These are phyloP conservation scores for Tetragnatha versicolor DNA, from an alignment of 1,140 invertebrate species.

Conservation along the genomic window DNA sequence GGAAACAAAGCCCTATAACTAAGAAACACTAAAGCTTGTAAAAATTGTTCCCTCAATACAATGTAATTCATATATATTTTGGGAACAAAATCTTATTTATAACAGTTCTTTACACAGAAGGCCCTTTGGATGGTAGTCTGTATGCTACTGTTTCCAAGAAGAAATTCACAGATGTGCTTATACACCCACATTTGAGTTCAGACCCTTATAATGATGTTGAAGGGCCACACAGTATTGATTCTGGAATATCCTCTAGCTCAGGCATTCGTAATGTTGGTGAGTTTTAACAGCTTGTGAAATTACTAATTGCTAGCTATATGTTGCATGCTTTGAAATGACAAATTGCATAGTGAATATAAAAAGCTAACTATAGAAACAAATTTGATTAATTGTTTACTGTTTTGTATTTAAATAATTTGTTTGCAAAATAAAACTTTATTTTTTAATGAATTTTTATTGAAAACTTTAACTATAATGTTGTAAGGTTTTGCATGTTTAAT, in stretches of 20 bases:
- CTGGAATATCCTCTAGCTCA: conserved; percentile 76
- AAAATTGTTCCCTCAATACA: not conserved
- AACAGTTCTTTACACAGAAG: conserved; percentile 71
- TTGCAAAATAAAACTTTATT: no score
- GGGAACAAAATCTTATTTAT: conserved; percentile 42
- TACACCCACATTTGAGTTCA: conserved; percentile 31
- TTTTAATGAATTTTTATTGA: no score
- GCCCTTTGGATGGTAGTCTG: conserved; percentile 85
- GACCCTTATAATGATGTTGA: conserved; percentile 57
- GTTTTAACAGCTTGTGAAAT: conserved; percentile 29
- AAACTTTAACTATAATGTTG: no score
- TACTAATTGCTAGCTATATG: no score
- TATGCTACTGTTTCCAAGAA: conserved; percentile 80
- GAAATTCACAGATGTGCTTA: conserved; percentile 51
- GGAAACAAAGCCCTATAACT: no score
- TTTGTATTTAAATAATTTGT: no score
- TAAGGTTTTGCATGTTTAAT: no score
- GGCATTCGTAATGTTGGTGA: conserved; percentile 52
- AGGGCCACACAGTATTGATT: conserved; percentile 81
- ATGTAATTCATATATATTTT: not conserved
- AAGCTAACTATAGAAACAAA: no score
- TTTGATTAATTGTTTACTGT: no score
- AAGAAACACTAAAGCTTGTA: no score
- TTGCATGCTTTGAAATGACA: no score
- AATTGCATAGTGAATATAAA: no score